phyloP scores from a whole-genome alignment of 2,888 invertebrate genomes.

The Drosophila rellima region DNA sequence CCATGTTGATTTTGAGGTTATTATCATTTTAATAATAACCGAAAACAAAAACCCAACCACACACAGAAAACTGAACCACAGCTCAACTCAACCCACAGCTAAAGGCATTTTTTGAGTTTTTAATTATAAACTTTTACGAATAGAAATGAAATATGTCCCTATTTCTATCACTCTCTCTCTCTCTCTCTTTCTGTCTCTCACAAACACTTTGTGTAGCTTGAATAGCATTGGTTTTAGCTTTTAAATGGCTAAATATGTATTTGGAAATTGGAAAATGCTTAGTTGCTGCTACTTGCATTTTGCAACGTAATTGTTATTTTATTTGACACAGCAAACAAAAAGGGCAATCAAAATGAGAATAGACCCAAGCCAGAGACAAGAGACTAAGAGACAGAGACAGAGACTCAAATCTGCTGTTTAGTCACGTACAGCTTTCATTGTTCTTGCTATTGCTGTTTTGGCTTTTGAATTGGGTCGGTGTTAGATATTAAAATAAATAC shows the following conservation, averaged over 20 bases:
- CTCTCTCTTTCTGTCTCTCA: not conserved
- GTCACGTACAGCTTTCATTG: conserved; percentile 58
- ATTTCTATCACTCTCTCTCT: not conserved
- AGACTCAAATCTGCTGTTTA: conserved; percentile 55
- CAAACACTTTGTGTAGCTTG: not conserved
- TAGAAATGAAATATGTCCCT: conserved; percentile 62
- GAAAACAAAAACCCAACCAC: conserved; percentile 61
- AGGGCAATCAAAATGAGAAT: conserved; percentile 29
- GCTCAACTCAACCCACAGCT: conserved; percentile 23
- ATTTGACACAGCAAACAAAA: conserved; percentile 56
- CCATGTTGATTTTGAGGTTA: conserved; percentile 73
- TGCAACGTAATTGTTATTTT: conserved; percentile 68
- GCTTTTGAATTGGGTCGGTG: conserved; percentile 59
- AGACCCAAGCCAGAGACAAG: not conserved
- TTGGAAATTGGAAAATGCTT: conserved; percentile 66
- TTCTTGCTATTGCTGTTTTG: conserved; percentile 19
- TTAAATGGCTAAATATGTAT: conserved; percentile 61
- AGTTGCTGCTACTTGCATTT: conserved; percentile 38
- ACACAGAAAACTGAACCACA: conserved; percentile 7
- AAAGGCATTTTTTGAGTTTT: conserved; percentile 63
- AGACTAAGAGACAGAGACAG: conserved; percentile 7
- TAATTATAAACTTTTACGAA: conserved; percentile 68
- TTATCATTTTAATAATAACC: conserved; percentile 80
- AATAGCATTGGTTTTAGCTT: conserved; percentile 29
- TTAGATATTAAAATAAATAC: conserved; percentile 57